Base-by-base conservation (phyloP, 2,113 vertebrate genomes). In the Glaucidium brasilianum region DNA sequence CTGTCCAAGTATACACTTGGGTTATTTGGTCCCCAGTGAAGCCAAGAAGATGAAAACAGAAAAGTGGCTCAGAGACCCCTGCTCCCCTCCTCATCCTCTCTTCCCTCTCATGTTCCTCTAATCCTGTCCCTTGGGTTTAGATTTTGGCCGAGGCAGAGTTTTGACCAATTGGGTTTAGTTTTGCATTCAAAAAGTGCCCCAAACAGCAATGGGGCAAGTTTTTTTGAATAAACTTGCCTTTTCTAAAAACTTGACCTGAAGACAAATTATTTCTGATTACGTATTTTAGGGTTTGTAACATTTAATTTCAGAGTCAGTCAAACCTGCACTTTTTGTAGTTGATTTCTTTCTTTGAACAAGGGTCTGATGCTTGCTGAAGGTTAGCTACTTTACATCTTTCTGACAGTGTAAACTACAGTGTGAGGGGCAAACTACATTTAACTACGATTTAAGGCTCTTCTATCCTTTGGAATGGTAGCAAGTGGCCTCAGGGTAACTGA, bases 201-300 rank as follows among this genome's bases (percentile, higher is more conserved):
- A 56, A 73, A 91, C 55, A 64, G 3, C n/a, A 68, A 19, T 7
- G 32, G 52, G 43, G 25, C 34, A 93, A 73, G 22, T 45, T 45
- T 43, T 83, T 93, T 85, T 49, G 10, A 53, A 90, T 5, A 6
- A 94, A 55, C 12, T 78, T 85, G 47, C 18, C 43, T 75, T 18
- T 85, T 58, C 58, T 88, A 83, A 78, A 90, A 91, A 80, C 23
- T 16, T 74, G n/a, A 71, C 55, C 74, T 74, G 77, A 94, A 73
- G 19, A 19, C 35, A 94, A 94, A 92, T 29, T 81, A 75, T 30
- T 90, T 55, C 56, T 82, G 75, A 93, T 67, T 81, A 94, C 88
- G 41, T 92, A 81, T 59, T 91, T 93, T 55, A 67, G 10, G 37
- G 10, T 87, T 80, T 22, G 12, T 72, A 76, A 75, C 30, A 85